Base-by-base conservation (phyloP, 2,797 vertebrate genomes). In the Alcedo quadribrachys region DNA sequence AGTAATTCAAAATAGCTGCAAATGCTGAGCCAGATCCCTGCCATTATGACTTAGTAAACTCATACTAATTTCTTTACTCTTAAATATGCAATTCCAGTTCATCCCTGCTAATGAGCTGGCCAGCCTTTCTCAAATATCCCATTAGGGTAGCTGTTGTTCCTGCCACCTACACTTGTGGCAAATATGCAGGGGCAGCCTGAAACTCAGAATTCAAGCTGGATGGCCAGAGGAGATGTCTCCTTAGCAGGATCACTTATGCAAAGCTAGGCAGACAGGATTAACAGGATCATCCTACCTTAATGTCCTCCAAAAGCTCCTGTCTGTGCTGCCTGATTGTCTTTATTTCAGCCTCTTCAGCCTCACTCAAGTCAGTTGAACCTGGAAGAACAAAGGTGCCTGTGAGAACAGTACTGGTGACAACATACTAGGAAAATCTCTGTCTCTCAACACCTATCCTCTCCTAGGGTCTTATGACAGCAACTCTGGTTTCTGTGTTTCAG, bases 261-360 rank as follows among this genome's bases (percentile, higher is more conserved):
- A 81, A 24, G 28, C 32, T 25, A 61, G 21, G 46, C 33, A 67
- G 67, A 50, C 20, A 40, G 13, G 5, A 82, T 9, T 27, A 88
- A 50, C 28, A 54, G 8, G 24, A 46, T 40, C 33, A 7, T 57
- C 17, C 80, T 93, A 98, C 98, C 98, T 97, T 93, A 87, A 98
- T 98, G 77, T 98, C 98, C 18, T 97, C 97, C 93, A 98, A 81
- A 42, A 98, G 97, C 42, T 96, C 96, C 51, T 95, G 80, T 69
- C 65, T 97, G 81, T 96, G 98, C 84, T 96, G 89, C 63, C 86
- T 97, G 91, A 98, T 98, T 22, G 20, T 63, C 80, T 98, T 90
- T 61, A 98, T 85, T 88, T 98, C 98, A 85, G 96, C 89, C 1
- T 94, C 35, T 87, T 98, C 98, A 70, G 74, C 33, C 15, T 79